Base-by-base conservation (phyloP, 2,113 vertebrate genomes). In the Amphiprion ocellaris region DNA sequence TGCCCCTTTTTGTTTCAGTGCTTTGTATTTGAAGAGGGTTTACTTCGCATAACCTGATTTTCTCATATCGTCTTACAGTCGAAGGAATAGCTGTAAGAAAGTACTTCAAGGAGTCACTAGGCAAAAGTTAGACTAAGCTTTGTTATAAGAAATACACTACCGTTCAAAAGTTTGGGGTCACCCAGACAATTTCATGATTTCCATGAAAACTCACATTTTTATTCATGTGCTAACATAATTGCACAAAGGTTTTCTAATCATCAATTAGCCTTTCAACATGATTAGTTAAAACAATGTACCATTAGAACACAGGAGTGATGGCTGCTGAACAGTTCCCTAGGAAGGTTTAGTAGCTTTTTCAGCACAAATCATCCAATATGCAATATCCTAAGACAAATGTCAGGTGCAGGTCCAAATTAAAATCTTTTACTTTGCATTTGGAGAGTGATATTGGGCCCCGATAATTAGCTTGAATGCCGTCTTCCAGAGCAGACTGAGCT, bases 1-100 rank as follows among this genome's bases (percentile, higher is more conserved):
- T 75, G 74, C 68, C 69, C 26, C 75, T 86, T 90, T 82, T 81
- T 90, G 60, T 91, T 90, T 64, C 10, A 5, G 47, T 52, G 61
- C 69, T 82, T 89, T 86, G 75, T 88, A 28, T 89, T 84, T 91
- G 81, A 84, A 83, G 83, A 89, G 69, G 74, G 69, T 90, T 87
- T 91, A 87, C 79, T 90, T 90, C 77, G 75, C 88, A 83, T 74
- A 84, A 83, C 74, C 72, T 71, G 74, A 65, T 87, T 90, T 87
- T 82, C 68, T 79, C 77, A 79, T 89, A 79, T 89, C 28, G 11
- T 52, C 47, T 74, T 85, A 78, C 73, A 79, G 66, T 53, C 9
- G 15, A 59, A 72, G 60, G 15, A 77, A 70, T 66, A 54, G 60
- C 12, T 4, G 56, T 21, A 46, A 53, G 67, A 23, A 69, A 82